phyloP scores from a whole-genome alignment of 2,888 invertebrate species.

The Baronia brevicornis region DNA sequence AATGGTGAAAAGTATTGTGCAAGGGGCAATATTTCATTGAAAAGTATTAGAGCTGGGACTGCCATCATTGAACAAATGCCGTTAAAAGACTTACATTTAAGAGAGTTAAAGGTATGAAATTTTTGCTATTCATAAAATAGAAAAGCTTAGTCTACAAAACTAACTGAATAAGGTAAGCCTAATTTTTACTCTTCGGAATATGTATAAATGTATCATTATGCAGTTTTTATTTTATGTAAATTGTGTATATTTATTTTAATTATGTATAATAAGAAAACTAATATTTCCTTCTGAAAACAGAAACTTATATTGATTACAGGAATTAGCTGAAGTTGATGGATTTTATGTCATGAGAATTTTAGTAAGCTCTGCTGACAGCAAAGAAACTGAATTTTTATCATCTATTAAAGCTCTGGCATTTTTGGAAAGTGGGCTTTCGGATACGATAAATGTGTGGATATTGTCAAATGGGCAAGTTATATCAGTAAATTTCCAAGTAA shows the following conservation, averaged over 20 bases:
- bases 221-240: constrained; percentile 1
- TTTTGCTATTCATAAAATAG: neutral
- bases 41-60: constrained; percentile 80
- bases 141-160: neutral
- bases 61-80: constrained; percentile 78
- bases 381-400: constrained; percentile 81
- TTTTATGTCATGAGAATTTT: constrained; percentile 84
- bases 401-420: constrained; percentile 87
- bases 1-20: constrained; percentile 74
- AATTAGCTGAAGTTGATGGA: constrained; percentile 79
- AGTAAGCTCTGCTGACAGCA: constrained; percentile 80
- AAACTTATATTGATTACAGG: constrained; percentile 52
- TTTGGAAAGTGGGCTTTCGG: constrained; percentile 84
- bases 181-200: too few relatives aligned
- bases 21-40: constrained; percentile 81
- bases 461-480: constrained; percentile 87
- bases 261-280: constrained; percentile 6
- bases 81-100: constrained; percentile 71
- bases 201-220: neutral
- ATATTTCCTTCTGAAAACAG: neutral
- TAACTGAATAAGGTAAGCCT: too few relatives aligned
- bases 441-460: constrained; percentile 86
- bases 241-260: constrained; percentile 1
- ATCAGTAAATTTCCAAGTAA: constrained; percentile 77
- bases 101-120: constrained; percentile 69